A percentile compares a stretch with the other conserved stretches of the same genome.
phyloP scores from a whole-genome alignment of 2,888 invertebrate genomes.

The Tanypteryx hageni region DNA sequence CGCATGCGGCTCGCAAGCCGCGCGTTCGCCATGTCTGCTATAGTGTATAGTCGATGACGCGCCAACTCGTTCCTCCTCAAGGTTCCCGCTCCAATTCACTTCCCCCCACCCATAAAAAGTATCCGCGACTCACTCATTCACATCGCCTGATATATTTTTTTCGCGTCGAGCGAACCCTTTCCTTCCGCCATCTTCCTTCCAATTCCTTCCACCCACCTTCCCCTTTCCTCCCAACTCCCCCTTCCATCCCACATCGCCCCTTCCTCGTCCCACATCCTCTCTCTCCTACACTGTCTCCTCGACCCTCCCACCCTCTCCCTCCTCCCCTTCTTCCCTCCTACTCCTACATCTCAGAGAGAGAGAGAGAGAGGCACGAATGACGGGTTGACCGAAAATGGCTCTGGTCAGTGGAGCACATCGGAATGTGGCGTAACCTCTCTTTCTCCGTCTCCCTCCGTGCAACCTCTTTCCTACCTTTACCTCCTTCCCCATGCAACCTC shows the following conservation, averaged over 20 bases:
- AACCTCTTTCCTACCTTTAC: not conserved
- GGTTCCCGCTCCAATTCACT: constrained; percentile 26
- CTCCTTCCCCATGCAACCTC: not conserved
- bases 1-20: too few relatives aligned
- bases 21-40: too few relatives aligned
- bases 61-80: not conserved
- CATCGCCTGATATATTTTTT: constrained; percentile 23
- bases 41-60: not conserved
- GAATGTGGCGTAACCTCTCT: constrained; percentile 49
- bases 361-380: not conserved
- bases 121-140: constrained; percentile 35
- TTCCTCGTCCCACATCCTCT: not conserved
- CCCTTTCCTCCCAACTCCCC: not conserved
- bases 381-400: constrained; percentile 62
- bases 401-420: constrained; percentile 64
- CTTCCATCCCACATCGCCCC: not conserved
- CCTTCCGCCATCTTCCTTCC: not conserved
- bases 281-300: not conserved
- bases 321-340: not conserved
- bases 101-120: constrained; percentile 8
- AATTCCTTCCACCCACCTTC: not conserved
- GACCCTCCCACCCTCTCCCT: not conserved
- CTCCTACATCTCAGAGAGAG: not conserved
- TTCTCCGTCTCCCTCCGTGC: constrained; percentile 30
- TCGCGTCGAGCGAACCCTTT: constrained; percentile 25